Conservation (phyloP, 2,888 invertebrate genomes). For the Dryadula phaetusa region DNA sequence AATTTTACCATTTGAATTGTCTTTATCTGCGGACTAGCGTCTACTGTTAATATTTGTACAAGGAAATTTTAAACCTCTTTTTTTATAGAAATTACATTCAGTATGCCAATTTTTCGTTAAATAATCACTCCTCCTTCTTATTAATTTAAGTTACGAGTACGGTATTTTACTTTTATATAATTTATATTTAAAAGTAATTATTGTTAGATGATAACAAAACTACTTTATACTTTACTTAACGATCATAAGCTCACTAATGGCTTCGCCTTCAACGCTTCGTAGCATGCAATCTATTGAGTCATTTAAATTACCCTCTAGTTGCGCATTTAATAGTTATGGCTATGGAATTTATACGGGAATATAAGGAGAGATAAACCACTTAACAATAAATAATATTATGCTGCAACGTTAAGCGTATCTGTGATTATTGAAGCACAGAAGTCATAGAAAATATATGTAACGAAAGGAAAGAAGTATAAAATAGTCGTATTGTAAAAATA, state of each 20-base stretch:
- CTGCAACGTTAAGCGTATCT: not conserved
- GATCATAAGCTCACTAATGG: conserved; percentile 25
- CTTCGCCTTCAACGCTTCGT: conserved; percentile 22
- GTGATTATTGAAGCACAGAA: too few species aligned
- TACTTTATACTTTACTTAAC: conserved; percentile 22
- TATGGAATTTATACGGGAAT: not conserved
- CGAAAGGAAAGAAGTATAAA: too few species aligned
- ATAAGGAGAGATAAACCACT: not conserved
- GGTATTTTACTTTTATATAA: too few species aligned
- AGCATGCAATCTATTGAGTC: conserved; percentile 31
- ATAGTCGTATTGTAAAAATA: too few species aligned
- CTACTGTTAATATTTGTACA: not conserved
- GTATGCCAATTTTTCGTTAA: too few species aligned
- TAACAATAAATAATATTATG: not conserved
- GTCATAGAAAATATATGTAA: too few species aligned
- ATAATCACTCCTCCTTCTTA: too few species aligned
- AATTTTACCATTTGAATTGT: not conserved
- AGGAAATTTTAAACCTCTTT: too few species aligned
- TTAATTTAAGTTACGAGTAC: too few species aligned
- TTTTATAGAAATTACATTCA: too few species aligned
- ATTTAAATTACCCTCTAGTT: conserved; percentile 25
- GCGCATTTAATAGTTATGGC: conserved; percentile 4
- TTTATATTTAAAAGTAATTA: not conserved
- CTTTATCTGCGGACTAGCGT: not conserved
- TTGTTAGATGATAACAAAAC: not conserved